Evolutionary conservation across 2,113 vertebrate genomes (phyloP), one percentile per base, ranked within the genome.

Genomic region (Platysteira castanea): DNA sequence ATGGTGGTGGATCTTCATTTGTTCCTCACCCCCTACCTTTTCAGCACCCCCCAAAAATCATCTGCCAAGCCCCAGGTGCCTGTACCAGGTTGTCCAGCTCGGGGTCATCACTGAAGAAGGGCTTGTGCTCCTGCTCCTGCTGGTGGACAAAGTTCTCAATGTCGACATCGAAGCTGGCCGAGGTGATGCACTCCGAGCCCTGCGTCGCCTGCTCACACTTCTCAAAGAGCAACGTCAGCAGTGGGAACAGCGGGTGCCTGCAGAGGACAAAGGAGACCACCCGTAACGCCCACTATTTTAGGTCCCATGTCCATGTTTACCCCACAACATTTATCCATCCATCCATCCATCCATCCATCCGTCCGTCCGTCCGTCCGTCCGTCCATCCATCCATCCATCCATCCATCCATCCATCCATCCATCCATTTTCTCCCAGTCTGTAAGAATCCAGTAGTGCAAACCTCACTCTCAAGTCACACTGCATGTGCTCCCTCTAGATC

Each of bases 91-190:
- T 99, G 98, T 99, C 99, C 93, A 99, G 98, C 95, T 99, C 99
- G 0, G 99, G 99, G 90, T 99, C 99, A 96, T 99, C 99, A 3
- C 99, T 99, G 98, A 99, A 99, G 98, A 99, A 99, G 65, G 99
- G 99, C 64, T 99, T 99, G 98, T 99, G 99, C 37, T 99, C 99
- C 96, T 99, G 98, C 80, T 99, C 99, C 97, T 99, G 99, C 98
- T 99, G 99, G 98, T 99, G 99, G 91, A 99, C 99, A 23, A 99
- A 99, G 98, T 99, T 99, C 97, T 99, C 99, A 1, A 99, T 99
- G 98, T 99, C 99, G 4, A 99, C 99, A 17, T 99, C 99, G 31
- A 99, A 99, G 98, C 99, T 99, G 98, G 99, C 99, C 0, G 99
- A 99, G 37, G 99, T 99, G 98, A 99, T 99, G 98, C 99, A 99